A percentile compares a stretch with the other conserved stretches of the same genome.
Conservation (phyloP, 2,888 invertebrate species). For the Plutella xylostella region DNA sequence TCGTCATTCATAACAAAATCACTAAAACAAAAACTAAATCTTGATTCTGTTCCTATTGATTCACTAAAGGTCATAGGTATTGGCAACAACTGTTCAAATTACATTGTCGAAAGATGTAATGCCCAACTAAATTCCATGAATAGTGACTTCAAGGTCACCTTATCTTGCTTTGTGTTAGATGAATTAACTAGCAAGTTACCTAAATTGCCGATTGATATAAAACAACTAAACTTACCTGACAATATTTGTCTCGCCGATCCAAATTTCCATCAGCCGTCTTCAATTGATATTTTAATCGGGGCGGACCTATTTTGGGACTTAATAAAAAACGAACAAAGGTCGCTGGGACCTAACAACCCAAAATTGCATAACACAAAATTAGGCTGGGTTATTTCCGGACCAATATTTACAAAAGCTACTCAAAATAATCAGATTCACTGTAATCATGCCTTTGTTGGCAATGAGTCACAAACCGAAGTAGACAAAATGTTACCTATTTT, state of each 20-base stretch:
- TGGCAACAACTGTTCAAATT: neutral
- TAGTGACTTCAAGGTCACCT: neutral
- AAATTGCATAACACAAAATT: neutral
- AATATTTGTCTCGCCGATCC: constrained; percentile 6
- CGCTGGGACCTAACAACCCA: neutral
- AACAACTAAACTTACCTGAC: constrained; percentile 5
- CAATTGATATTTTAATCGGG: constrained; percentile 1
- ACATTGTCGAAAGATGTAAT: no score
- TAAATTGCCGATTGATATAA: neutral
- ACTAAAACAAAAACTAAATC: neutral
- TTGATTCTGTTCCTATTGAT: no score
- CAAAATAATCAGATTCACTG: no score
- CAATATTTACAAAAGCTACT: no score
- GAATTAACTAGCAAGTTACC: neutral
- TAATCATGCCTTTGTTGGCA: neutral
- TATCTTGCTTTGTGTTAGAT: neutral
- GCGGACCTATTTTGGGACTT: neutral
- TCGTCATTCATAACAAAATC: constrained; percentile 2
- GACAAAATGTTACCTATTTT: neutral
- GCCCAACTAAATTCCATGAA: neutral
- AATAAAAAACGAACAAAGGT: neutral
- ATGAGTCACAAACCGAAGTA: no score
- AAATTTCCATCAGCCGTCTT: constrained; percentile 2
- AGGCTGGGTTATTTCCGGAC: neutral
- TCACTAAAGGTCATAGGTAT: neutral